These are phyloP conservation scores for Argynnis bischoffii DNA, from an alignment of 2,888 invertebrate genomes.

Conservation along the genomic window DNA sequence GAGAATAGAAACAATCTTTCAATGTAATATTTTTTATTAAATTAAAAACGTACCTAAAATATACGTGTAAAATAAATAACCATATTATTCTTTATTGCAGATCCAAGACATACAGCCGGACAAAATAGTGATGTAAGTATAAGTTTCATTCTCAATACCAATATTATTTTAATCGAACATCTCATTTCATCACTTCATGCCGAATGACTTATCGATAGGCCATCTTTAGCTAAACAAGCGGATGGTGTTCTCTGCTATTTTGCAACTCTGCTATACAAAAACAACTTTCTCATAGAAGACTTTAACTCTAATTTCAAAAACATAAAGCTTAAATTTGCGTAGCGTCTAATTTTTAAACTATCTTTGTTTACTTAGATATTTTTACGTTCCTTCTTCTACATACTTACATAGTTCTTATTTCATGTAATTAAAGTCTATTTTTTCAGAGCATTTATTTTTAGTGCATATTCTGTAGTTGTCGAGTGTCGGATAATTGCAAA, in stretches of 20 bases:
- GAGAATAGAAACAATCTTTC: not conserved
- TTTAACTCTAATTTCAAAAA: not conserved
- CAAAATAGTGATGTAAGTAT: slow-evolving; percentile 20
- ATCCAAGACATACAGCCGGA: not conserved
- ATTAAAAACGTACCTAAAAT: not conserved
- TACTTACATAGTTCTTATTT: not conserved
- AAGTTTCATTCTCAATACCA: slow-evolving; percentile 8
- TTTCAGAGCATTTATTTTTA: not conserved
- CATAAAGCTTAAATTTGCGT: slow-evolving; percentile 9
- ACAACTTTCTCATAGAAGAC: not conserved
- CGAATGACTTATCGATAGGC: slow-evolving; percentile 53
- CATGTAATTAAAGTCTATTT: not conserved
- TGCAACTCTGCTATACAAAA: slow-evolving; percentile 9
- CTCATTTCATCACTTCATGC: slow-evolving; percentile 24
- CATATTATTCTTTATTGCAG: slow-evolving; percentile 14
- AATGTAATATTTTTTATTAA: not conserved
- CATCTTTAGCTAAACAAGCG: slow-evolving; percentile 57
- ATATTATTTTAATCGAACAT: not conserved
- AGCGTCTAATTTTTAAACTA: not conserved
- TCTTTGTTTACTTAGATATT: not conserved
- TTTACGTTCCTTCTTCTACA: not conserved
- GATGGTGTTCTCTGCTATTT: slow-evolving; percentile 44
- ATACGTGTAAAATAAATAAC: not conserved
- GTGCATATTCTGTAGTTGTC: not conserved
- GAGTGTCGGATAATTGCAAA: slow-evolving; percentile 31